Evolutionary conservation across 2,888 invertebrate genomes (phyloP), one percentile per base, ranked within the genome.

Genomic region (Lymantria monacha): DNA sequence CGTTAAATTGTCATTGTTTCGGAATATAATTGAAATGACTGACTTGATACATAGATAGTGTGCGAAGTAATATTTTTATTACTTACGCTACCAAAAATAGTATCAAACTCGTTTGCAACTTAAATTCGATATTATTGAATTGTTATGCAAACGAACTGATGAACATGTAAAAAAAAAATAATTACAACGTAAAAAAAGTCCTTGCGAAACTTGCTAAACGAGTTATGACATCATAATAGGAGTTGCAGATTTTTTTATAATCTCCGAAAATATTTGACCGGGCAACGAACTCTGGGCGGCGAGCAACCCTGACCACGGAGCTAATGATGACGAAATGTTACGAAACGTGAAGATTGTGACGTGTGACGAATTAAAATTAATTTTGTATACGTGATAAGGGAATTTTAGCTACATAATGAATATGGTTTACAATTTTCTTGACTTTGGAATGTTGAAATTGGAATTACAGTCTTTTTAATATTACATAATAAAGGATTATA

Each of bases 191-290:
- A 74, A 72, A 73, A 70, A 75, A 72, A 72, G 66, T 69, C 65
- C 66, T 69, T 67, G 67, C 50, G 58, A 71, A 76, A 78, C 75
- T 69, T 51, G 72, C 59, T 67, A 61, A 73, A 64, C 80, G 54
- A 78, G 76, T 64, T 71, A 73, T 81, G 79, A 80, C 78, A 76
- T 81, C 84, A 82, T 85, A 83, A 85, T 85, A 82, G 83, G 74
- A 79, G 70, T 60, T 83, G 85, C 80, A 79, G 73, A 79, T 82
- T 83, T 85, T n/a, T 83, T 81, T 76, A 72, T 79, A 74, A 71
- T 72, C 71, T 68, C 76, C 62, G 63, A 76, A 81, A 87, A 88
- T 87, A 78, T 84, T 79, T 85, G 81, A 82, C 81, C 87, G 87
- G 87, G 68, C 87, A 71, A 76, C 67, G 87, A 85, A 79, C 87